A percentile compares a stretch with the other conserved stretches of the same genome.
These are phyloP conservation scores for Bedellia somnulentella DNA, from an alignment of 2,888 invertebrate species.

Conservation along the genomic window DNA sequence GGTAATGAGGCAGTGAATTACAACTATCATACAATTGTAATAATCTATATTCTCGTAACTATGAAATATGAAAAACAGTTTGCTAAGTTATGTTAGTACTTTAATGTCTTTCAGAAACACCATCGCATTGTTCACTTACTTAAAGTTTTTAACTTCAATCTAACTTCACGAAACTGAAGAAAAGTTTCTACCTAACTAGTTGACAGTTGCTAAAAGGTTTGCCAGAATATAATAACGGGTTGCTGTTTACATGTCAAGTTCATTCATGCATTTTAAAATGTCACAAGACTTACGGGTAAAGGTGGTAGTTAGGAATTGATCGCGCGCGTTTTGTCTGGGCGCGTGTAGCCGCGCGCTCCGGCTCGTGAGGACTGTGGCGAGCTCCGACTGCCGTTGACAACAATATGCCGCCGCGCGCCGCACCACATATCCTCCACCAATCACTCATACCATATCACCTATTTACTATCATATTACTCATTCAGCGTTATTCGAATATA, in stretches of 20 bases:
- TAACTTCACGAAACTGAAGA: slow-evolving; percentile 17
- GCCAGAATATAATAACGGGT: no score
- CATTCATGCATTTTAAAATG: slow-evolving; percentile 20
- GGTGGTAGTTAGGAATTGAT: slow-evolving; percentile 11
- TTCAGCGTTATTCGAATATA: not conserved
- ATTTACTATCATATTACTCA: not conserved
- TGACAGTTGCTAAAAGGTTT: slow-evolving; percentile 5
- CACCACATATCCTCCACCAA: not conserved
- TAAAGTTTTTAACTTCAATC: slow-evolving; percentile 22
- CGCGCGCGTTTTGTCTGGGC: slow-evolving; percentile 20
- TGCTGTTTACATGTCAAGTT: no score
- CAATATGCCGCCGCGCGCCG: not conserved
- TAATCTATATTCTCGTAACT: no score
- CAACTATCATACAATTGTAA: no score
- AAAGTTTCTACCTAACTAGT: slow-evolving; percentile 9
- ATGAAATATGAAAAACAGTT: no score
- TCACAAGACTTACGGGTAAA: slow-evolving; percentile 41
- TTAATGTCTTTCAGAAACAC: no score
- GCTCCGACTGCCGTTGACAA: no score
- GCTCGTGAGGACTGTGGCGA: slow-evolving; percentile 18
- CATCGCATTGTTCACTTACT: no score
- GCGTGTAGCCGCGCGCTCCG: slow-evolving; percentile 24
- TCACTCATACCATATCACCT: not conserved
- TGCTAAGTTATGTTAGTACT: no score
- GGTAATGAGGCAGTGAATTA: no score